phyloP scores from a whole-genome alignment of 30 jellyfish, hydroid and myxozoan genomes.

The Sanderia malayensis region DNA sequence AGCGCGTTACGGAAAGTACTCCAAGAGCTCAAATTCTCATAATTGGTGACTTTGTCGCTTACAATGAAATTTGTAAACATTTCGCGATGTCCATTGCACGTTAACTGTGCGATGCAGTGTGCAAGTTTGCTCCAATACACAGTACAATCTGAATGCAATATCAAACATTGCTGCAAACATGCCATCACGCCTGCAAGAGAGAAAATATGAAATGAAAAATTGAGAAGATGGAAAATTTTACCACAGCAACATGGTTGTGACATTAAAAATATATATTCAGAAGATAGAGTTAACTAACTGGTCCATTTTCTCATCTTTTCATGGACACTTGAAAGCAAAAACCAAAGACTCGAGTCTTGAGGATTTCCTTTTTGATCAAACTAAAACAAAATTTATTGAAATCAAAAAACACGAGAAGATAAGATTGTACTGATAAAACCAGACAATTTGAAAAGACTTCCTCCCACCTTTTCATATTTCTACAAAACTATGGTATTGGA shows the following conservation, averaged over 20 bases:
- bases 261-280: not conserved
- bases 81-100: not conserved
- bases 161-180: slow-evolving; percentile 18
- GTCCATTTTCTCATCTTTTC: slow-evolving; percentile 1
- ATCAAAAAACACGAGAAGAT: too few relatives aligned
- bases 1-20: not conserved
- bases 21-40: not conserved
- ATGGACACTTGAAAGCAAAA: slow-evolving; percentile 30
- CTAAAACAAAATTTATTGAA: slow-evolving; percentile 6
- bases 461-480: too few relatives aligned
- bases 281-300: not conserved
- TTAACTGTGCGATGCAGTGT: not conserved
- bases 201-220: too few relatives aligned
- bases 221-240: not conserved
- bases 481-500: too few relatives aligned
- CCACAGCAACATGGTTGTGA: not conserved
- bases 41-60: not conserved
- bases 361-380: slow-evolving; percentile 53
- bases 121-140: slow-evolving; percentile 23
- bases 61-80: not conserved
- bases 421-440: too few relatives aligned
- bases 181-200: slow-evolving; percentile 20
- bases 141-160: slow-evolving; percentile 37
- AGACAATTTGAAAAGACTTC: too few relatives aligned
- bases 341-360: slow-evolving; percentile 41